These are phyloP conservation scores for Chloroceryle aenea DNA, from an alignment of 2,113 vertebrate genomes.

Conservation along the genomic window DNA sequence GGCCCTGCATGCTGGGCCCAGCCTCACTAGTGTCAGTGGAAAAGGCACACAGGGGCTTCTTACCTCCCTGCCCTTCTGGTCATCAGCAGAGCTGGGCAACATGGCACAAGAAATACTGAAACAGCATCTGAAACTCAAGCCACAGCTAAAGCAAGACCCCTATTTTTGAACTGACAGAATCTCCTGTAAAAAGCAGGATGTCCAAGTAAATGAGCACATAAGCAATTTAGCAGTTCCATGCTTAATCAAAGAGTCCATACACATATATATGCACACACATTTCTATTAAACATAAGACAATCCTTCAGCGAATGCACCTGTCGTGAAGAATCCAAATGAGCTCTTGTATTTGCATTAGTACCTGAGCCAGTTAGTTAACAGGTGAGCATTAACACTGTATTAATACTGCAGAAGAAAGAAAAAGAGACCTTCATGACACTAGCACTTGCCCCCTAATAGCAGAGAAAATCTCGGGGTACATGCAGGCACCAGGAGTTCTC, in stretches of 20 bases:
- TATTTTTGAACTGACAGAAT: neutral
- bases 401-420: neutral
- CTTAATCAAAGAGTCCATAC: neutral
- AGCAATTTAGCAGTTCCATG: neutral
- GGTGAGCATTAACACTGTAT: neutral
- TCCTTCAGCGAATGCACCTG: neutral
- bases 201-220: neutral
- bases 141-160: neutral
- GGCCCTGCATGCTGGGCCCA: neutral
- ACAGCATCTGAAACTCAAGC: neutral
- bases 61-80: neutral
- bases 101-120: neutral
- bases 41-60: neutral
- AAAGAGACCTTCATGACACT: neutral
- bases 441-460: neutral
- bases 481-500: neutral
- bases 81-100: neutral
- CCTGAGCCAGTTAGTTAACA: neutral
- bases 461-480: accelerated
- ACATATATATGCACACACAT: accelerated
- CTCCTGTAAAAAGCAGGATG: neutral
- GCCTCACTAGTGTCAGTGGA: accelerated
- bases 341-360: neutral
- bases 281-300: neutral
- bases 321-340: neutral